phyloP scores from a whole-genome alignment of 1,140 invertebrate genomes.

The Drosophila auraria region DNA sequence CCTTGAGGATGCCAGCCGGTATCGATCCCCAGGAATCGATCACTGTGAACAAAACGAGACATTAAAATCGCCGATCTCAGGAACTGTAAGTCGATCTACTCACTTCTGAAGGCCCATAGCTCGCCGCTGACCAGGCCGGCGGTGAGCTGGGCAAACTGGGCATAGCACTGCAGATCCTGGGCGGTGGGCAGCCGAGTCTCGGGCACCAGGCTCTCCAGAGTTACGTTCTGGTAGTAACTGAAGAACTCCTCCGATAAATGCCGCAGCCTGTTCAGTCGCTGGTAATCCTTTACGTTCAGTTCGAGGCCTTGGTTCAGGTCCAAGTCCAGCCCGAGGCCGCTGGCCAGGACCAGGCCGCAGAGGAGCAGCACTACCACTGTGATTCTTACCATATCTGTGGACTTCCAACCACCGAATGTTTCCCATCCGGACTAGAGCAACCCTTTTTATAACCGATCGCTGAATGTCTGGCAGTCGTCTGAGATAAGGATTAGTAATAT shows the following conservation, averaged over 20 bases:
- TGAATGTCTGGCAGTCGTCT: constrained; percentile 17
- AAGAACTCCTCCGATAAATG: constrained; percentile 43
- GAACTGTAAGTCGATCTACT: neutral
- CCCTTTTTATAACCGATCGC: constrained; percentile 43
- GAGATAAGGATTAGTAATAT: constrained; percentile 47
- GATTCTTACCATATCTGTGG: constrained; percentile 26
- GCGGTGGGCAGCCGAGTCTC: constrained; percentile 21
- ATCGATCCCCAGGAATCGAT: constrained; percentile 72
- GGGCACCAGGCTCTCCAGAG: constrained; percentile 32
- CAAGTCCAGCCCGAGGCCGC: neutral
- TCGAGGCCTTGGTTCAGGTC: neutral
- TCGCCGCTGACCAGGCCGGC: constrained; percentile 18
- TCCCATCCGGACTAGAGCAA: constrained; percentile 7
- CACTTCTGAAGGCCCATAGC: constrained; percentile 57
- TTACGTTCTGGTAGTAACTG: constrained; percentile 35
- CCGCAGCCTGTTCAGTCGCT: constrained; percentile 27
- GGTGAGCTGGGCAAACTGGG: constrained; percentile 37
- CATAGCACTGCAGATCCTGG: constrained; percentile 58
- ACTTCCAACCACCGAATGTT: constrained; percentile 13
- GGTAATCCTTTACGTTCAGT: constrained; percentile 37
- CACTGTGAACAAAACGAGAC: constrained; percentile 32
- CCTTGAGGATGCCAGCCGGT: constrained; percentile 60
- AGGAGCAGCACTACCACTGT: constrained; percentile 18
- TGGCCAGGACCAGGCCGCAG: constrained; percentile 23
- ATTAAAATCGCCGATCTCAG: neutral